Evolutionary conservation across 2,113 vertebrate species (phyloP).

Genomic region (Panthera uncia): DNA sequence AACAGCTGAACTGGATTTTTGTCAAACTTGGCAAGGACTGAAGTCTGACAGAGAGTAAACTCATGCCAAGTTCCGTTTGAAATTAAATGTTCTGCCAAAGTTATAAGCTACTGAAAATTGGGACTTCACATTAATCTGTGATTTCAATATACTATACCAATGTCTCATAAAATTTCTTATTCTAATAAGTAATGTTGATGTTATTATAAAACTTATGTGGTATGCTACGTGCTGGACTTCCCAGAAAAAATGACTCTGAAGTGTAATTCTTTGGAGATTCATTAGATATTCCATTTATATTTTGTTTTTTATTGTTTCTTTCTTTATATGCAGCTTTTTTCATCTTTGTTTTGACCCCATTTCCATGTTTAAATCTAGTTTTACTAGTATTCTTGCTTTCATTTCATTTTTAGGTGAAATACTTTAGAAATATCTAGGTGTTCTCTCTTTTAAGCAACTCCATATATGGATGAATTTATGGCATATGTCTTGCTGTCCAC

Average conservation of each 20-base stretch:
- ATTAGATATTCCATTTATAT: neutral
- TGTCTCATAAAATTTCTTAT: slow-evolving; percentile 37
- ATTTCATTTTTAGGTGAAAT: slow-evolving; percentile 28
- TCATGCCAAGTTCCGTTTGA: slow-evolving; percentile 67
- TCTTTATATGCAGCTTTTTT: neutral
- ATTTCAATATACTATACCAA: neutral
- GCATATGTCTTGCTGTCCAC: neutral
- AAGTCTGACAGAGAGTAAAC: slow-evolving; percentile 59
- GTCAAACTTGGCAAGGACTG: slow-evolving; percentile 63
- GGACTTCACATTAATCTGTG: slow-evolving; percentile 45
- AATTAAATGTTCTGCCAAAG: slow-evolving; percentile 67
- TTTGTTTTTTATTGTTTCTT: neutral
- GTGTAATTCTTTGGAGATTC: neutral
- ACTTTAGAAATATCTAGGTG: neutral
- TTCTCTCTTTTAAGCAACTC: neutral
- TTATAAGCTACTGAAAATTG: slow-evolving; percentile 56
- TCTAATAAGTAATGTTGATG: slow-evolving; percentile 37
- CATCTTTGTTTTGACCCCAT: neutral
- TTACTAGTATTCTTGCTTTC: neutral
- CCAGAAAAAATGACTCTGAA: neutral
- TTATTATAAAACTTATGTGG: neutral
- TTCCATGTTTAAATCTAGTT: neutral
- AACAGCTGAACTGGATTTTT: slow-evolving; percentile 72
- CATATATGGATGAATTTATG: neutral
- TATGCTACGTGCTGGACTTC: neutral